phyloP scores from a whole-genome alignment of 2,113 vertebrate species.

The Rattus norvegicus region GRCr8 NC_086024.1:11203501-11204000 shows the following conservation, averaged over 20 bases:
- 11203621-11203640: neutral
- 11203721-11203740: neutral
- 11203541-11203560: neutral
- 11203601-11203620: neutral
- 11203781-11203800: neutral
- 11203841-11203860: neutral
- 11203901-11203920: neutral
- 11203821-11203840: neutral
- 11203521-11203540: neutral
- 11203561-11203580: neutral
- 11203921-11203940: neutral
- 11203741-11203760: neutral
- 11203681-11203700: neutral
- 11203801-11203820: neutral
- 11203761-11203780: neutral
- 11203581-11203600: neutral
- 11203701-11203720: neutral
- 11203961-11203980: neutral
- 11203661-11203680: neutral
- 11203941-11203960: neutral
- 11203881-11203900: too few relatives aligned
- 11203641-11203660: neutral
- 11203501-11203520: neutral
- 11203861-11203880: neutral
- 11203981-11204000: neutral